phyloP scores from a whole-genome alignment of 2,113 vertebrate species.

The Phaethon lepturus region DNA sequence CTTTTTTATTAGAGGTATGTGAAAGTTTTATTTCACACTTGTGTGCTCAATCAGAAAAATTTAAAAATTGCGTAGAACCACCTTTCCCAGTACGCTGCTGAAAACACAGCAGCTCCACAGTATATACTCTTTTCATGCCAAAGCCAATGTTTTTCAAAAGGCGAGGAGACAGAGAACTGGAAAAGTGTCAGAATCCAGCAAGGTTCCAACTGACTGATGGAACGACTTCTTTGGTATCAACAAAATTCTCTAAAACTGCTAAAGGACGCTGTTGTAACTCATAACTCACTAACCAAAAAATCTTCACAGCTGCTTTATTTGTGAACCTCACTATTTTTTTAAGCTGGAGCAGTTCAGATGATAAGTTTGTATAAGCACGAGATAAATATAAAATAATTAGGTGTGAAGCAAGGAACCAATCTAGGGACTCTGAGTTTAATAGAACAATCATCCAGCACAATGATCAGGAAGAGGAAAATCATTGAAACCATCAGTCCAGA shows the following conservation, averaged over 20 bases:
- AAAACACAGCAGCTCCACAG: not conserved
- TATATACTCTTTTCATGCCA: not conserved
- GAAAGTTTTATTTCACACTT: not conserved
- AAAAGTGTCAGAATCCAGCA: not conserved
- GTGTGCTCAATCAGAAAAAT: not conserved
- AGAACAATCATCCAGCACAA: constrained; percentile 31
- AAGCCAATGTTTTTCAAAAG: not conserved
- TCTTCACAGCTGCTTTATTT: not conserved
- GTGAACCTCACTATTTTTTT: not conserved
- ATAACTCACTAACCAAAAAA: not conserved
- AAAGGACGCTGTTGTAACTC: not conserved
- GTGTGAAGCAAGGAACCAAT: not conserved
- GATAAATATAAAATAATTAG: constrained; percentile 16
- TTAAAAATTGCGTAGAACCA: rapidly evolving
- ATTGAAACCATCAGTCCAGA: constrained; percentile 44
- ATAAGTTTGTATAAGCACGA: not conserved
- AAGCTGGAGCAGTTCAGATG: not conserved
- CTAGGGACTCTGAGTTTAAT: not conserved
- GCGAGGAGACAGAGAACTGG: not conserved
- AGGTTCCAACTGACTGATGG: not conserved
- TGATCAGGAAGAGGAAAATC: constrained; percentile 47
- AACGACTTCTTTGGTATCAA: not conserved
- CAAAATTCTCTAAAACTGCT: not conserved
- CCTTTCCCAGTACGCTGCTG: not conserved
- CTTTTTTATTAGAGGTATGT: not conserved